These are phyloP conservation scores for Netelia fuscicornis DNA, from an alignment of 2,888 invertebrate genomes.

Conservation along the genomic window DNA sequence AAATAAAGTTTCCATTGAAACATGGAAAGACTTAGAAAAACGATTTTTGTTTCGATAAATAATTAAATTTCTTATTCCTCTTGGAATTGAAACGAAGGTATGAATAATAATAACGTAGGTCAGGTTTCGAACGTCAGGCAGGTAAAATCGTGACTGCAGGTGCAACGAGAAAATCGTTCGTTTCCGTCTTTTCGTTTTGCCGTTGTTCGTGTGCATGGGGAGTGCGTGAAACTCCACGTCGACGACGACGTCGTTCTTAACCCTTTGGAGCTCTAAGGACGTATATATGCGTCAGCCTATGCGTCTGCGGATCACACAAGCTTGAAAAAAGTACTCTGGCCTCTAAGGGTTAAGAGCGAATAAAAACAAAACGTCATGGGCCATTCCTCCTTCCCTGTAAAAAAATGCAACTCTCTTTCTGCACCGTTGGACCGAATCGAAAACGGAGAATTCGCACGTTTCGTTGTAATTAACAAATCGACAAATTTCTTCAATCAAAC, in stretches of 20 bases:
- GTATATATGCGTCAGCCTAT: too few species aligned
- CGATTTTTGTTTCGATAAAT: too few species aligned
- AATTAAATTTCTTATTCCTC: too few species aligned
- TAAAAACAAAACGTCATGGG: neutral
- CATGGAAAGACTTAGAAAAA: too few species aligned
- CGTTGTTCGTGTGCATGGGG: conserved; percentile 46
- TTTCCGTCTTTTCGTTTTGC: conserved; percentile 20
- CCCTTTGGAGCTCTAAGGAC: neutral
- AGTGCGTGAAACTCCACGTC: neutral
- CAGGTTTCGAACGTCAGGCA: too few species aligned
- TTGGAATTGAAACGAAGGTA: too few species aligned
- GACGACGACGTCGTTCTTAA: conserved; percentile 6
- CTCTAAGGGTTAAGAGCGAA: neutral
- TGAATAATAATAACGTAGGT: too few species aligned
- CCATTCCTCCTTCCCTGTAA: neutral
- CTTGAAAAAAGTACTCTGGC: too few species aligned
- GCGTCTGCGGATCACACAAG: too few species aligned
- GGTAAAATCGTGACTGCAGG: conserved; percentile 26
- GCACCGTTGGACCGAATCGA: neutral
- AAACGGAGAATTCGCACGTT: neutral
- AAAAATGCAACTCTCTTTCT: neutral
- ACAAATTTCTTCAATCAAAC: too few species aligned
- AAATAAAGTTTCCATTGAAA: too few species aligned
- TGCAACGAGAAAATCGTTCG: conserved; percentile 29
- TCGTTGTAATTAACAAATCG: too few species aligned